Conservation (phyloP, 2,888 invertebrate genomes). For the Labia minor region DNA sequence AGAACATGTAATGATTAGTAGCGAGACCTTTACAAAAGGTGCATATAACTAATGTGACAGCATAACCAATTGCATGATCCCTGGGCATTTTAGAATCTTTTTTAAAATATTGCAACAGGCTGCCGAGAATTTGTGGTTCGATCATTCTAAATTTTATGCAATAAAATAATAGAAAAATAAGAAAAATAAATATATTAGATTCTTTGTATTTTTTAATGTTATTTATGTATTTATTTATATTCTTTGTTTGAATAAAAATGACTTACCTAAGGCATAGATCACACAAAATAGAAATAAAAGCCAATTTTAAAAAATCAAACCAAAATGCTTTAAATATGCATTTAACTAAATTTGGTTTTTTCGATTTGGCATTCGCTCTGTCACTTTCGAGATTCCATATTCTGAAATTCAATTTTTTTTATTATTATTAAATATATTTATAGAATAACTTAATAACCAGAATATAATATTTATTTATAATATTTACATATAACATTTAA, state of each 20-base stretch:
- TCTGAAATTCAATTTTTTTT: constrained; percentile 18
- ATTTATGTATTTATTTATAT: background rate
- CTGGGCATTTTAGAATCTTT: constrained; percentile 23
- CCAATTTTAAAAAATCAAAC: constrained; percentile 21
- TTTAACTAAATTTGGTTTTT: constrained; percentile 22
- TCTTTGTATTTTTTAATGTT: too few relatives aligned
- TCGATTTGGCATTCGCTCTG: constrained; percentile 14
- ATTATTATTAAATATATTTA: too few relatives aligned
- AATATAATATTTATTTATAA: too few relatives aligned
- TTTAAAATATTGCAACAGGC: constrained; percentile 24
- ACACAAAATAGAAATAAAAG: constrained; percentile 15
- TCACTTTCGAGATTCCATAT: constrained; percentile 22
- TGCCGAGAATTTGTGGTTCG: constrained; percentile 26
- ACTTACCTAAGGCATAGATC: background rate
- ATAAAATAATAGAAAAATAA: too few relatives aligned
- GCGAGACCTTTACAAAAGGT: constrained; percentile 34
- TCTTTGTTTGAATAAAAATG: background rate
- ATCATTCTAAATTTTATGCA: constrained; percentile 24
- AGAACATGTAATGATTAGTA: constrained; percentile 46
- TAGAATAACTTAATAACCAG: too few relatives aligned
- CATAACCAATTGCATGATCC: constrained; percentile 35
- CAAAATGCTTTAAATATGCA: constrained; percentile 24
- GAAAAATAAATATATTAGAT: background rate
- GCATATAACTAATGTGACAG: constrained; percentile 34
- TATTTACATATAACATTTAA: too few relatives aligned